These are phyloP conservation scores for Pseudomugil gertrudae DNA, from an alignment of 2,797 vertebrate species.

Conservation along the genomic window DNA sequence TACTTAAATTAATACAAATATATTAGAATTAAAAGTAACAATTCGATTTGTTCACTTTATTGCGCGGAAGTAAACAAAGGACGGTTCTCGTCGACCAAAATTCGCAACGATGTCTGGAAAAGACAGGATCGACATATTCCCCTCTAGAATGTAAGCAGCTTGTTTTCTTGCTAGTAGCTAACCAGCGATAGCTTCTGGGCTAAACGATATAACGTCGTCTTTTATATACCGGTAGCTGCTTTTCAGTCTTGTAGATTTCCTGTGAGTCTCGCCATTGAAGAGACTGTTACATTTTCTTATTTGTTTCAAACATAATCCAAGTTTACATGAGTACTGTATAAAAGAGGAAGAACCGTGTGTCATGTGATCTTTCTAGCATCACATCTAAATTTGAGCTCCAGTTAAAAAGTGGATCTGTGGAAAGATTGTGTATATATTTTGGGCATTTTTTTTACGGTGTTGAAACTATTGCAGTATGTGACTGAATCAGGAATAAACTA, in stretches of 20 bases:
- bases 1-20: fast-evolving
- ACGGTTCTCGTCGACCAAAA: constrained; percentile 34
- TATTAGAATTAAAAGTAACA: neutral
- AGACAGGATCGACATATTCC: constrained; percentile 96
- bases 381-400: constrained; percentile 37
- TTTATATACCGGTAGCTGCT: neutral
- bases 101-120: constrained; percentile 92
- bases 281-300: neutral
- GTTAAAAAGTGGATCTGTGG: neutral
- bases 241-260: neutral
- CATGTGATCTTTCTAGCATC: constrained; percentile 70
- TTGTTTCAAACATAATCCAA: neutral
- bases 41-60: neutral
- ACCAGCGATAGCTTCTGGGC: constrained; percentile 18
- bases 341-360: constrained; percentile 77
- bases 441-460: neutral
- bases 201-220: neutral
- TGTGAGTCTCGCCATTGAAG: neutral
- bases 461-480: neutral
- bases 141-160: constrained; percentile 94
- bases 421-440: neutral
- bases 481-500: neutral
- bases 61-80: constrained; percentile 8
- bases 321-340: constrained; percentile 2
- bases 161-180: constrained; percentile 55